Percentiles rank a stretch among this genome's conserved stretches.
Evolutionary conservation across 2,888 invertebrate genomes (phyloP).

Genomic region (Eupithecia subumbrata): DNA sequence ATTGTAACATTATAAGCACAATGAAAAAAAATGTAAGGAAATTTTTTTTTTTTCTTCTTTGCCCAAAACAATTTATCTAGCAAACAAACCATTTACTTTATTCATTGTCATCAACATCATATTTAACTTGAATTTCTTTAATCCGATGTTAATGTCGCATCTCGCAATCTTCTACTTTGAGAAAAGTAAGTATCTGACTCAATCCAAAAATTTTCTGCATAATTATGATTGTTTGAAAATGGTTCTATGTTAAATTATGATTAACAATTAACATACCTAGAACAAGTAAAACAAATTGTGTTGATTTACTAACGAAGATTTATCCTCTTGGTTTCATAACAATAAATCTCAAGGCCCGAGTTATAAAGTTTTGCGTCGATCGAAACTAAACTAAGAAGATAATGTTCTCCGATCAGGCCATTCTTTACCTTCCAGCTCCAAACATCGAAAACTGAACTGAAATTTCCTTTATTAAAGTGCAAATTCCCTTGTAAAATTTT

Average conservation of each 20-base stretch:
- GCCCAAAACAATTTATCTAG: no score
- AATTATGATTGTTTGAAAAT: neutral
- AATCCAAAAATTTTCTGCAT: neutral
- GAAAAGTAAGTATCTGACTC: neutral
- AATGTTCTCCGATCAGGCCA: slow-evolving; percentile 65
- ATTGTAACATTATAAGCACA: neutral
- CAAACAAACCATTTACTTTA: neutral
- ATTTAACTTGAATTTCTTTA: no score
- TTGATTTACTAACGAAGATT: slow-evolving; percentile 63
- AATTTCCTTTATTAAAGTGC: slow-evolving; percentile 41
- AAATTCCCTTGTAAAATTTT: slow-evolving; percentile 40
- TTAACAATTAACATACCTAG: neutral
- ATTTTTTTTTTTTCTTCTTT: neutral
- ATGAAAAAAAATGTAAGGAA: neutral
- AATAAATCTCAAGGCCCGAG: slow-evolving; percentile 71
- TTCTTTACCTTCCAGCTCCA: slow-evolving; percentile 59
- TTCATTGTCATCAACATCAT: neutral
- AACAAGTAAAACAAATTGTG: slow-evolving; percentile 20
- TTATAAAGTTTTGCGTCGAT: slow-evolving; percentile 75
- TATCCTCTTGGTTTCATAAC: slow-evolving; percentile 67
- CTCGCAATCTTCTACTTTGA: neutral
- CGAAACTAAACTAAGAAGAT: slow-evolving; percentile 71
- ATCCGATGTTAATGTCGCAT: no score
- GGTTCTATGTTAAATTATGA: neutral
- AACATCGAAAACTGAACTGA: slow-evolving; percentile 50